Evolutionary conservation across 2,888 invertebrate genomes (phyloP).

Genomic region (Athalia rosae): DNA sequence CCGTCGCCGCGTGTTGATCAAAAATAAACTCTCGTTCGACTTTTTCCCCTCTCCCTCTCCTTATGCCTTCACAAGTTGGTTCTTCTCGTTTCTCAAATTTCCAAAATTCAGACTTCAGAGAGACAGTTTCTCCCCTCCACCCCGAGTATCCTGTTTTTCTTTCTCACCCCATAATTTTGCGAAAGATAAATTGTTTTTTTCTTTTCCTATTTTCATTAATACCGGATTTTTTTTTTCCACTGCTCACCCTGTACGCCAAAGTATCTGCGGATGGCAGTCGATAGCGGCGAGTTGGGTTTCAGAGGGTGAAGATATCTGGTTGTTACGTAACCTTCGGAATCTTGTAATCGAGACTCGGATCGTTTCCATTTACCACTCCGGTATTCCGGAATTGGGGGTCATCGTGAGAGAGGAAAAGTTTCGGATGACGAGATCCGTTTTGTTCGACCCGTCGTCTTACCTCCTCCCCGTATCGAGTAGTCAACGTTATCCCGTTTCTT

Average conservation of each 20-base stretch:
- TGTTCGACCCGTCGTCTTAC: neutral
- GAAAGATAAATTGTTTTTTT: too few species aligned
- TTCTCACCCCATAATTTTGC: too few species aligned
- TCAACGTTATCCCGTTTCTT: neutral
- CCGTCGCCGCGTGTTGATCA: too few species aligned
- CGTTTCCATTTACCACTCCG: constrained; percentile 7
- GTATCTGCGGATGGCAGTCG: too few species aligned
- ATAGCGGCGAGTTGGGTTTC: too few species aligned
- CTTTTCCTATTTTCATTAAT: neutral
- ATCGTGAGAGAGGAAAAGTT: neutral
- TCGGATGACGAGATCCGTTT: neutral
- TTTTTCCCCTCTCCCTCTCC: too few species aligned
- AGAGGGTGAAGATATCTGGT: neutral
- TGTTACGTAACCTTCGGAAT: constrained; percentile 8
- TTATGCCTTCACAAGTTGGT: too few species aligned
- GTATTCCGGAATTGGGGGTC: neutral
- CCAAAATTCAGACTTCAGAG: too few species aligned
- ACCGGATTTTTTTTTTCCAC: neutral
- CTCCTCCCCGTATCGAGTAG: neutral
- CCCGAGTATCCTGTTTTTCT: too few species aligned
- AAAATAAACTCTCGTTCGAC: too few species aligned
- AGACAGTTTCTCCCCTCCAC: too few species aligned
- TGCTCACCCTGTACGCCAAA: neutral
- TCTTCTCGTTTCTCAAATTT: too few species aligned
- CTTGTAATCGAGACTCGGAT: constrained; percentile 26